Base-by-base conservation (phyloP, 2,888 invertebrate genomes). In the Synanthedon tipuliformis region DNA sequence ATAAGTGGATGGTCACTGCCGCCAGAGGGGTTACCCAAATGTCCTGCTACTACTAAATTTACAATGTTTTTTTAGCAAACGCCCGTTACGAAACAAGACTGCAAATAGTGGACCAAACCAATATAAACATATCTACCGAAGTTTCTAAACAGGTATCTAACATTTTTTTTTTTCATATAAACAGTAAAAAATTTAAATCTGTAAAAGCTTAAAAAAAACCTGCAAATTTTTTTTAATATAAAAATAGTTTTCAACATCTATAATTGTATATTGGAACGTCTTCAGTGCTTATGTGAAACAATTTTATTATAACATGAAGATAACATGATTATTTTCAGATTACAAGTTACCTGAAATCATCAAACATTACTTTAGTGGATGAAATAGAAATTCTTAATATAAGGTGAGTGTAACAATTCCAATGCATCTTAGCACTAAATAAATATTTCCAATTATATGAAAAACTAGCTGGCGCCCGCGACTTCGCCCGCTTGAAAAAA, bases 321-420 rank as follows among this genome's bases (percentile, higher is more conserved):
- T 34, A 34, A 34, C 34, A 45, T 45, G 5, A n/a, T 49, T 23
- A 65, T 63, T 63, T 88, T 57, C 89, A 93, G 93, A 88, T 93
- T 60, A 88, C 89, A 50, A 89, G 88, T 60, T 91, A 92, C 64
- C 78, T 93, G 61, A 89, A 86, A 68, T 88, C 89, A 59, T 90
- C 90, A 53, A 92, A 92, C 72, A 90, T 93, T 53, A 90, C 92
- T 13, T 67, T 87, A 61, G 79, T 83, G 53, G 91, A 90, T 69
- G 91, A 92, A 62, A 86, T 92, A 63, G 90, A 91, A 87, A 84
- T 93, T 62, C 83, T 92, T 64, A 92, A 91, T 68, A 89, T 92
- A 67, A 91, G 90, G 92, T 92, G 82, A 90, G 89, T 87, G 89
- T 87, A 1, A 34, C 34, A 34, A 10, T 34, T 34, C 10, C 34